Conservation (phyloP, 2,797 vertebrate species). For the Heteromormyrus szaboi region DNA sequence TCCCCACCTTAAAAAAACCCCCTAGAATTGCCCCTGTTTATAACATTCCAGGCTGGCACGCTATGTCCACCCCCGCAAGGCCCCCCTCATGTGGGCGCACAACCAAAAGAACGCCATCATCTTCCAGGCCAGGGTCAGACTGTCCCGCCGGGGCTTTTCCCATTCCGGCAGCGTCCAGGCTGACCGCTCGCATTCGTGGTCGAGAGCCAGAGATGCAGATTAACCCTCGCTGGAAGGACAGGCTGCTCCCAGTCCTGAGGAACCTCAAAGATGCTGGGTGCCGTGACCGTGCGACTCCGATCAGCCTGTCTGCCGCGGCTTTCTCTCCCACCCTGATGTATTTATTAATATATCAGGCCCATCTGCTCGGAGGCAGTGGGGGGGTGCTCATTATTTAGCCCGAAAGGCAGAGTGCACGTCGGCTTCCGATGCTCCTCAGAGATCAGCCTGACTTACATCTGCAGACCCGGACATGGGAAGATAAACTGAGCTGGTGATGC, state of each 20-base stretch:
- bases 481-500: no score
- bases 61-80: background rate
- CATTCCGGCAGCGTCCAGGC: background rate
- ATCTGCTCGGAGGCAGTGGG: background rate
- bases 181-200: background rate
- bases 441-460: background rate
- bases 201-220: background rate
- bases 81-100: background rate
- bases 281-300: background rate
- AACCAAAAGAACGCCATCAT: background rate
- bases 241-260: background rate
- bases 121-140: background rate
- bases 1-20: background rate
- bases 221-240: background rate
- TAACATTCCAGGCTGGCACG: background rate
- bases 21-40: background rate
- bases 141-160: background rate
- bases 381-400: background rate
- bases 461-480: background rate
- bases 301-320: background rate
- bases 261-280: background rate
- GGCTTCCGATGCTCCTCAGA: background rate
- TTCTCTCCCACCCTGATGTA: background rate
- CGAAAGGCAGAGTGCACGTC: background rate
- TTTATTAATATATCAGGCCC: background rate